Base-by-base conservation (phyloP, 92 coral and sea anemone species). In the Pocillopora meandrina region DNA sequence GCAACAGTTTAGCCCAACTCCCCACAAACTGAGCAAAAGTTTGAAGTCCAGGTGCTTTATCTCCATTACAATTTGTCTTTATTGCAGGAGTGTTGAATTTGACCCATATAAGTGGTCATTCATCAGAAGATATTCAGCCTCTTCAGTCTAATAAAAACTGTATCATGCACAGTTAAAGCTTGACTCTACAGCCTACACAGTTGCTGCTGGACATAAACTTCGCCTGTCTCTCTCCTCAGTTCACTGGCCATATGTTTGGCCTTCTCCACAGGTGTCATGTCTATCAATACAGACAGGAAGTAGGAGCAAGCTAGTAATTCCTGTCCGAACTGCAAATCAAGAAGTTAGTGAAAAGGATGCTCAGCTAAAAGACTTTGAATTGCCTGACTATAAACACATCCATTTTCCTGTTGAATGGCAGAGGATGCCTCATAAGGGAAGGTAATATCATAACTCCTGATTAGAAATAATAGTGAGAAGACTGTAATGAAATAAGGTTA, bases 171-270 rank as follows among this genome's bases (percentile, higher is more conserved):
- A 76, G 55, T 26, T 93, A 5, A 71, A 71, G 57, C 89, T 93
- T 49, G 95, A 89, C 65, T 66, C 91, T 56, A 81, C 86, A 16
- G 97, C 91, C 20, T 91, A 93, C 36, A 86, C 83, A n/a, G 88
- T 93, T 20, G 80, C 84, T 58, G 86, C 90, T 52, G 95, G 89
- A n/a, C 94, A 93, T 71, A 92, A 73, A 76, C 75, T 93, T 47
- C 91, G 94, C 23, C 89, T 93, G 63, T 95, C 97, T 10, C 82
- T 93, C 75, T 91, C 97, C 52, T 87, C 94, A 49, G 86, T 90
- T 19, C 90, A 83, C 60, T 93, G 94, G 95, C 97, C 97, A 9
- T 66, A 81, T 12, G 90, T 91, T 16, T 93, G 97, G 97, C 97
- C 97, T 64, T 90, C 97, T 36, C 93, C 97, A 2, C 79, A 60